Evolutionary conservation across 1,140 invertebrate genomes (phyloP), one percentile per base, ranked within the genome.

Genomic region (Polypedilum pembai): DNA sequence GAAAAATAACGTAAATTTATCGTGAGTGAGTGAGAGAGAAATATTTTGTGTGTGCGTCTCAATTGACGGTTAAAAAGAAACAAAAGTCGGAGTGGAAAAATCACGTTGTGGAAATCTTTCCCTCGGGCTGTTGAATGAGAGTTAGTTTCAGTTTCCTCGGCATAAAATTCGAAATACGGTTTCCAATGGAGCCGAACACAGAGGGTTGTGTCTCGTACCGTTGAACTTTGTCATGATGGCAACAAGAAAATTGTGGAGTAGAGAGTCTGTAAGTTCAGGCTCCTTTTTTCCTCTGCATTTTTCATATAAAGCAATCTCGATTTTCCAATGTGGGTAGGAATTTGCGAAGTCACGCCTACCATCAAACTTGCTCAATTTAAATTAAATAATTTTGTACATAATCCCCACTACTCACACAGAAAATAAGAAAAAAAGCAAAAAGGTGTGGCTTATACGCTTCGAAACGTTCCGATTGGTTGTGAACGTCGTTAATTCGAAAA

Each of bases 231-330:
- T 8, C 2, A 15, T 17, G n/a, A 56, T 56, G 10, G 2, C 45
- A 17, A 56, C 10, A 56, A 15, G 45, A 8, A 56, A 56, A 56
- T 15, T 66, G 8, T 7, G 65, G 8, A 69, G 18, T 18, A 20
- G 8, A 69, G 18, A 69, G 4, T 69, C 65, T 69, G 12, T 15
- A 56, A 56, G 15, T n/a, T n/a, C 65, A 18, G 65, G 20, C 20
- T 21, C 65, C 20, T 69, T 69, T 21, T 20, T 69, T 69, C 65
- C 65, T 69, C 65, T 69, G 65, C 65, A 69, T 20, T 69, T 69
- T 69, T 69, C 18, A 18, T 10, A 56, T 45, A 45, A 8, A 45
- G n/a, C 65, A 66, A 66, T 20, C 20, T 21, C 20, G 17, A n/a
- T 69, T 69, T 69, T 69, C 65, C 65, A 69, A 69, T 69, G 65